These are phyloP conservation scores for Campoplex nolae DNA, from an alignment of 2,888 invertebrate species.

Conservation along the genomic window DNA sequence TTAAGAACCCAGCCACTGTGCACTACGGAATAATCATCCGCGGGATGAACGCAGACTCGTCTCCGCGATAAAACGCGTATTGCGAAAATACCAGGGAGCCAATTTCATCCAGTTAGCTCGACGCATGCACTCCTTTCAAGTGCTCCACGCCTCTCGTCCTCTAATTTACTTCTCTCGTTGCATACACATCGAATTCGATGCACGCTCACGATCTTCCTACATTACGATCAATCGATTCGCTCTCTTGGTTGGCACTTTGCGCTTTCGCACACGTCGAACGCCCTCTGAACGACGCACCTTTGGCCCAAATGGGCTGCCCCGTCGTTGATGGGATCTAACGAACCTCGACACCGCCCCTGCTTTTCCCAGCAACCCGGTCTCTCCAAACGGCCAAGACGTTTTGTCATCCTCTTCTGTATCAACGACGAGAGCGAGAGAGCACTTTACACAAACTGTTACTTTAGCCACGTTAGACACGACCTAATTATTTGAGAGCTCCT, in stretches of 20 bases:
- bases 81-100: neutral
- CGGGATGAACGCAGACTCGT: neutral
- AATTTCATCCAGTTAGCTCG: neutral
- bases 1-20: neutral
- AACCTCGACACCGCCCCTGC: neutral
- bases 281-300: neutral
- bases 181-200: neutral
- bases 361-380: neutral
- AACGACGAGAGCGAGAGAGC: neutral
- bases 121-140: neutral
- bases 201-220: neutral
- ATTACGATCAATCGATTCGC: neutral
- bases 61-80: neutral
- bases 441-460: slow-evolving; percentile 33
- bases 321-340: neutral
- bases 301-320: neutral
- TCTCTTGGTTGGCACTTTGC: neutral
- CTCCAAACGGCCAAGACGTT: neutral
- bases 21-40: neutral
- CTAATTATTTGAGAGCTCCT: slow-evolving; percentile 78
- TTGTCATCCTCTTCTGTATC: neutral
- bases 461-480: slow-evolving; percentile 71
- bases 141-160: neutral
- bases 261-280: neutral
- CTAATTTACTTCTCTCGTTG: neutral